Evolutionary conservation across 2,797 vertebrate species (phyloP), one percentile per base, ranked within the genome.

Genomic region (Columba guinea): DNA sequence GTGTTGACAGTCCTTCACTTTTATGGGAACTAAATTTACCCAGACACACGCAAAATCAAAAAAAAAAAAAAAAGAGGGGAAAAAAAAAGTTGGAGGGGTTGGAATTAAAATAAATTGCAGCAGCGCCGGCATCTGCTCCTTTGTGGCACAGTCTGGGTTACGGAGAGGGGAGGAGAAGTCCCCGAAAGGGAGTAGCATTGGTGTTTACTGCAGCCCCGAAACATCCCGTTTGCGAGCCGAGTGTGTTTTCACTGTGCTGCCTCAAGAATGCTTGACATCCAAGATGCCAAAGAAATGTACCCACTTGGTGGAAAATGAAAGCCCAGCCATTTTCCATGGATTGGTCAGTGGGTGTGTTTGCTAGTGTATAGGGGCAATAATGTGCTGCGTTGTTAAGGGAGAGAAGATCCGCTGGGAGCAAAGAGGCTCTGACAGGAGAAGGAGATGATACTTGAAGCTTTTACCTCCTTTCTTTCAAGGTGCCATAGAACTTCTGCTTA

Each of bases 11-110:
- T 91, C 80, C 91, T 96, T 97, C 95, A 96, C 93, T 97, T 97
- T 97, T 97, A 97, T 97, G 96, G 95, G 95, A 97, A 97, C 97
- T 97, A 97, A 97, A 97, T 96, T 97, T 97, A 97, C 95, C 94
- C 95, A 95, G 90, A 96, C 96, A 96, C 95, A 96, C 70, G 87
- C 90, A 96, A 96, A 97, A 97, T 53, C 28, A 89, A 94, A 95
- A 46, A 70, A 62, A 62, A 70, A 32, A 34, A 27, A 18, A n/a
- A 76, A 52, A 53, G 58, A 39, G 1, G 3, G 14, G 2, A 18
- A 75, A 21, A 87, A 85, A 81, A 55, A 13, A 56, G 44, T 26
- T 34, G 59, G 59, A 64, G n/a, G 69, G 77, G 41, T 21, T 87
- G 90, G 92, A 91, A 89, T 84, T 91, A 93, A 95, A 96, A 95